Evolutionary conservation across 2,888 invertebrate species (phyloP).

Genomic region (Nomada fucata): DNA sequence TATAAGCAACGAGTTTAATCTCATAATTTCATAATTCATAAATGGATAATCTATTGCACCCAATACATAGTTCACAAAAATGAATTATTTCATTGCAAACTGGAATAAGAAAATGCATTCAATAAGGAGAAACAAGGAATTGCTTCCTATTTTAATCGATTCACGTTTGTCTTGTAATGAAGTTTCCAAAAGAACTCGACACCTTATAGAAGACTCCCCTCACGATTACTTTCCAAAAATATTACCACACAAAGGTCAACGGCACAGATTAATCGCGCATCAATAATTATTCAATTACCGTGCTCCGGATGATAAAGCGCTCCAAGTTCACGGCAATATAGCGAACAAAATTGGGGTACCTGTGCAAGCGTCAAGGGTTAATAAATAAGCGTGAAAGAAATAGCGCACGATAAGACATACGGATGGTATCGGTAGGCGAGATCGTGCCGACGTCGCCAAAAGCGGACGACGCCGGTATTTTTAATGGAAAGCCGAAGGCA

Average conservation of each 20-base stretch:
- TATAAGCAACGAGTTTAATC: too few species aligned
- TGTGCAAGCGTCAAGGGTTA: neutral
- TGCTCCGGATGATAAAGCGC: neutral
- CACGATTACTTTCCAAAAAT: neutral
- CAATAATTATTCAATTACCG: slow-evolving; percentile 13
- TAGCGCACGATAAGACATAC: slow-evolving; percentile 10
- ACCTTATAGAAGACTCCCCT: neutral
- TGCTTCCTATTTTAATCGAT: too few species aligned
- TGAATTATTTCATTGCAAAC: too few species aligned
- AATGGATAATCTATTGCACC: too few species aligned
- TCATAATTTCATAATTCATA: too few species aligned
- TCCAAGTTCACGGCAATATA: neutral
- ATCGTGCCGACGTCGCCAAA: slow-evolving; percentile 60
- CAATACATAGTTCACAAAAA: too few species aligned
- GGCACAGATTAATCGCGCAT: neutral
- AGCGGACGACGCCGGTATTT: slow-evolving; percentile 66
- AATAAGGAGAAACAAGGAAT: too few species aligned
- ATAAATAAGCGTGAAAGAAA: neutral
- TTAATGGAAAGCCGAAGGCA: slow-evolving; percentile 74
- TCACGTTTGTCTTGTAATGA: too few species aligned
- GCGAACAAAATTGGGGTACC: neutral
- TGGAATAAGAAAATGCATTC: too few species aligned
- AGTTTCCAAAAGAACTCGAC: too few species aligned
- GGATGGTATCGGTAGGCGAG: slow-evolving; percentile 47
- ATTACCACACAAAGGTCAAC: neutral